Evolutionary conservation across 2,888 invertebrate genomes (phyloP).

Genomic region (Orchesellides sinensis): DNA sequence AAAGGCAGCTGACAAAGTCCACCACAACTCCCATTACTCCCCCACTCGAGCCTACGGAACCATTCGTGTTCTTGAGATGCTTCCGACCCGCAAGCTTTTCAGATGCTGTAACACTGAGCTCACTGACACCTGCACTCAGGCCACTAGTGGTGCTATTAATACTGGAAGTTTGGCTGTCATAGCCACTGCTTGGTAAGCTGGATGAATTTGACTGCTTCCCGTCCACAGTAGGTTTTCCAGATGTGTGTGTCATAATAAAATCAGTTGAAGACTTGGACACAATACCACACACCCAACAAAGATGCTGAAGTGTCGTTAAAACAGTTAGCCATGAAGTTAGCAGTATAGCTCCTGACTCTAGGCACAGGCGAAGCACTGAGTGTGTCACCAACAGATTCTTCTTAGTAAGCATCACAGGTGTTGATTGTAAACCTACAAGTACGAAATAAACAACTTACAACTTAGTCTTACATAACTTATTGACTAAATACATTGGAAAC

Average conservation of each 20-base stretch:
- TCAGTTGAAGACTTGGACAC: conserved; percentile 73
- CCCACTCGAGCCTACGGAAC: conserved; percentile 68
- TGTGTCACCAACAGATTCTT: conserved; percentile 98
- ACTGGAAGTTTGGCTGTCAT: conserved; percentile 55
- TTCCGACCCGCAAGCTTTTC: conserved; percentile 55
- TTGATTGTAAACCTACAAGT: conserved; percentile 66
- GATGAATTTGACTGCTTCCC: conserved; percentile 54
- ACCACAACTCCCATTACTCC: conserved; percentile 74
- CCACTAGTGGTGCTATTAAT: conserved; percentile 51
- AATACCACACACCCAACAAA: conserved; percentile 74
- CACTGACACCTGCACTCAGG: conserved; percentile 50
- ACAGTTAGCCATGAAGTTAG: conserved; percentile 98
- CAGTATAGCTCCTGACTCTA: conserved; percentile 93
- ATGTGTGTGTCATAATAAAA: conserved; percentile 67
- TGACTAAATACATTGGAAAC: background rate
- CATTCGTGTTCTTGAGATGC: conserved; percentile 67
- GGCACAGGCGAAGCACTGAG: conserved; percentile 91
- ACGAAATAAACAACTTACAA: too few species aligned
- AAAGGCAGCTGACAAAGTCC: conserved; percentile 73
- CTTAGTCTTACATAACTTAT: background rate
- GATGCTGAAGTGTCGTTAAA: conserved; percentile 93
- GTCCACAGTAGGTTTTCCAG: conserved; percentile 45
- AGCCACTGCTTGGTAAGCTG: conserved; percentile 51
- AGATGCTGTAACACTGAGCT: conserved; percentile 39
- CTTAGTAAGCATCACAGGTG: conserved; percentile 96